A percentile compares a stretch with the other conserved stretches of the same genome.
Conservation (phyloP, 2,113 vertebrate species). For the Columbina picui region DNA sequence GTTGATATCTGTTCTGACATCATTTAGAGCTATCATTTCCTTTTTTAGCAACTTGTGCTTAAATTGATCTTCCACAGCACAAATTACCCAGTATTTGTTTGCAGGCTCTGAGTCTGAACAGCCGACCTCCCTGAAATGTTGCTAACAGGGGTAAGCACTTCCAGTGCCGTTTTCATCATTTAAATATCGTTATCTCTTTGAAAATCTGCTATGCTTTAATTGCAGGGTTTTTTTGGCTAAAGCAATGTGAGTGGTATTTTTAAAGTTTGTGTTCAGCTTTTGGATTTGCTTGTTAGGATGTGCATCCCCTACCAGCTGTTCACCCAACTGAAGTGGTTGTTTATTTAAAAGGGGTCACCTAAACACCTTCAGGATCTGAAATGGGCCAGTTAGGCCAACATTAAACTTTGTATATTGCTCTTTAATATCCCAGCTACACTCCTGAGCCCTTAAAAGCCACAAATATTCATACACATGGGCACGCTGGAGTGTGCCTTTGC, state of each 20-base stretch:
- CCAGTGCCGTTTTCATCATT: neutral
- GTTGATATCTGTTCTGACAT: neutral
- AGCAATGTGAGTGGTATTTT: neutral
- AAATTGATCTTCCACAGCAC: neutral
- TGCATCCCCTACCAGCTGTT: neutral
- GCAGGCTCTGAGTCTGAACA: neutral
- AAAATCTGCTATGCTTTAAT: neutral
- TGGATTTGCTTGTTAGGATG: neutral
- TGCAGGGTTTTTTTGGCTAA: neutral
- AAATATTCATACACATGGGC: neutral
- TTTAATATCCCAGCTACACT: neutral
- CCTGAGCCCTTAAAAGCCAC: neutral
- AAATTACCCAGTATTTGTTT: neutral
- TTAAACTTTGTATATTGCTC: neutral
- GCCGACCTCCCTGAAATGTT: neutral
- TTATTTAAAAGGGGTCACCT: neutral
- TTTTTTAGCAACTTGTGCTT: neutral
- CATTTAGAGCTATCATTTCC: neutral
- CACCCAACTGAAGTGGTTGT: neutral
- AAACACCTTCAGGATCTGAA: neutral
- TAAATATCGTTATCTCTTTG: neutral
- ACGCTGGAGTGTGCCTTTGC: neutral
- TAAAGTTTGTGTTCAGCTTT: neutral
- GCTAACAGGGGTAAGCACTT: neutral
- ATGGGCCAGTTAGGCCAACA: neutral